Conservation (phyloP, 2,797 vertebrate species). For the Muscicapa striata region DNA sequence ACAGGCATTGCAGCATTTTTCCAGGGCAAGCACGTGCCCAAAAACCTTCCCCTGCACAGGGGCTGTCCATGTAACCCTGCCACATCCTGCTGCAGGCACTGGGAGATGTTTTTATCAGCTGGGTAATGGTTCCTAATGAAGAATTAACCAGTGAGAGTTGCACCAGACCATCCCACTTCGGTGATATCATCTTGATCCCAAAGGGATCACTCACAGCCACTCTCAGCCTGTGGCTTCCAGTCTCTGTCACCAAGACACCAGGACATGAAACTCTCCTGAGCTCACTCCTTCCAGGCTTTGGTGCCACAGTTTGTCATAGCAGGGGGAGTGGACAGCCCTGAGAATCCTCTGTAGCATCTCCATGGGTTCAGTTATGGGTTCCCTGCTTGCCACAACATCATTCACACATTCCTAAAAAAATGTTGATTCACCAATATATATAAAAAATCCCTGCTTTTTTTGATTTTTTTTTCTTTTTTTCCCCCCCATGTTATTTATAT, state of each 20-base stretch:
- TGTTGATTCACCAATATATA: not conserved
- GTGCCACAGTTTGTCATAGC: not conserved
- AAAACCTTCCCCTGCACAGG: not conserved
- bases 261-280: not conserved
- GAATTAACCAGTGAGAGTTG: constrained; percentile 52
- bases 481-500: not conserved
- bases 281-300: not conserved
- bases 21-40: not conserved
- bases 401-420: not conserved
- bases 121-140: constrained; percentile 54
- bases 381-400: not conserved
- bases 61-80: not conserved
- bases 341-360: not conserved
- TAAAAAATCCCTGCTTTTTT: not conserved
- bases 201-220: not conserved
- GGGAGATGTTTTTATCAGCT: constrained; percentile 12
- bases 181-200: constrained; percentile 23
- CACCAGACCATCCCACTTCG: not conserved
- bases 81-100: constrained; percentile 26
- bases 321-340: not conserved
- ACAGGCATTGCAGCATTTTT: not conserved
- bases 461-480: too few species aligned
- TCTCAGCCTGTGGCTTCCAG: not conserved
- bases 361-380: not conserved
- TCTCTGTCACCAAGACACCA: not conserved